Conservation (phyloP, 2,888 invertebrate species). For the Lepas anatifera region DNA sequence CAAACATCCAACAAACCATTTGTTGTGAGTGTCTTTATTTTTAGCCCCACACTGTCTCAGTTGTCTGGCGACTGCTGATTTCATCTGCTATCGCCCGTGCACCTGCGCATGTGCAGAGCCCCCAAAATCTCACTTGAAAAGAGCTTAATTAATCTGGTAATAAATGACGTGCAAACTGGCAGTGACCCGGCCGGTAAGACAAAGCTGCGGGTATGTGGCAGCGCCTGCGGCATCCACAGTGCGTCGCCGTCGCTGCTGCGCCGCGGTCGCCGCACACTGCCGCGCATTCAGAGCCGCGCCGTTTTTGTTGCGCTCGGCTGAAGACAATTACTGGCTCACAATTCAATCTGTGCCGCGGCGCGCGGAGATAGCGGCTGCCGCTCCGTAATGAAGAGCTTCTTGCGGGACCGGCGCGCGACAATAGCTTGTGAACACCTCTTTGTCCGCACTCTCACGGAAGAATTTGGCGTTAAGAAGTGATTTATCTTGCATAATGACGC, state of each 20-base stretch:
- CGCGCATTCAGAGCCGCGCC: neutral
- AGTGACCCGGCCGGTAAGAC: too few species aligned
- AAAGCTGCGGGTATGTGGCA: neutral
- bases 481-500: neutral
- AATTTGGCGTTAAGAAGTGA: neutral
- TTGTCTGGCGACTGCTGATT: too few species aligned
- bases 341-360: neutral
- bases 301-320: neutral
- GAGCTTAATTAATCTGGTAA: conserved; percentile 5
- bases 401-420: neutral
- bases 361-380: neutral
- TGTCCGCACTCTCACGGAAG: neutral
- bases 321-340: neutral
- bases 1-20: too few species aligned
- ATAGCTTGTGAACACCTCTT: neutral
- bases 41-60: too few species aligned
- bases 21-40: too few species aligned
- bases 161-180: conserved; percentile 1
- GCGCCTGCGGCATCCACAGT: neutral
- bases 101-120: too few species aligned
- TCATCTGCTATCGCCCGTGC: too few species aligned
- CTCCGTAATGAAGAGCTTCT: neutral
- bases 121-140: neutral
- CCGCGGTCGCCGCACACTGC: neutral
- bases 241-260: neutral